Evolutionary conservation across 2,113 vertebrate genomes (phyloP), one percentile per base, ranked within the genome.

Genomic region (Hemicordylus capensis): DNA sequence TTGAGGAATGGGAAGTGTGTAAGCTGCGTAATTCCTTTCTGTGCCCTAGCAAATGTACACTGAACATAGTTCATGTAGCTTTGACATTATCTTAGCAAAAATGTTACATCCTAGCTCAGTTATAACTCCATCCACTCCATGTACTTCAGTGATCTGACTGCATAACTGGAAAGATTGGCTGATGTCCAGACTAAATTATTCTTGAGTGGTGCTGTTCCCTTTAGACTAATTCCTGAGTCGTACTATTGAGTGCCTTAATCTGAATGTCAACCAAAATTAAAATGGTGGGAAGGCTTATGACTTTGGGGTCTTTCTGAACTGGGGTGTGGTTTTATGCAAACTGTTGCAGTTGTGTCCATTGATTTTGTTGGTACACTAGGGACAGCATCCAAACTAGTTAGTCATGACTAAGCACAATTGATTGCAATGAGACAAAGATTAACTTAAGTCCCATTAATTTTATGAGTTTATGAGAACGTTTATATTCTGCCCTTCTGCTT

Each of bases 1-100:
- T 75, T 92, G 83, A 2, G 22, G 63, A 67, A 39, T 73, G 26
- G 51, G 14, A 6, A 54, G 20, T 84, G 39, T 8, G n/a, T 20
- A 78, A 12, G n/a, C 31, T 82, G 31, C 82, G 7, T 82, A 66
- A 80, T 89, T 42, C 91, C 81, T 80, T 88, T 88, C 63, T 76
- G 20, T 51, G 20, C 14, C n/a, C 14, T 37, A 15, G 22, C 24
- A 34, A 20, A 14, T 51, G 8, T 48, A n/a, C 7, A n/a, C 6
- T 28, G 39, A 63, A 6, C 42, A 31, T 5, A 59, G 34, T 34
- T 73, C 4, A 15, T 9, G 4, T 48, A 73, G 56, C 42, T 72
- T 51, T 64, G 9, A 76, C 64, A 28, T 54, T 64, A 19, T 24
- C 34, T 42, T 75, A 26, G 61, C 76, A 22, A 51, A 26, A 5